Conservation (phyloP, 2,888 invertebrate genomes). For the Tenthredo livida region DNA sequence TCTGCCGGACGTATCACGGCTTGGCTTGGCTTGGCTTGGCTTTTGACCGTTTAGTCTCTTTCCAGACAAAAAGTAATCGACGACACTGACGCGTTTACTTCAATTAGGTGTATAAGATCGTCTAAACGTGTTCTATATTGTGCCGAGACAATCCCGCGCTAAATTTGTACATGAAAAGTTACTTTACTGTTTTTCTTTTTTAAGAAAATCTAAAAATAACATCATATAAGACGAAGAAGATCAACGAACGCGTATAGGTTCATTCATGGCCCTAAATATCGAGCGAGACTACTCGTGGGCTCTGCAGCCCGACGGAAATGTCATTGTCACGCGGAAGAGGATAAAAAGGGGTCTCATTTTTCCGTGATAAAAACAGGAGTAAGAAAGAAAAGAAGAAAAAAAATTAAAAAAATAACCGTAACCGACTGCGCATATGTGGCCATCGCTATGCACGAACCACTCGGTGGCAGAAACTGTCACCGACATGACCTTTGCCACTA, state of each 20-base stretch:
- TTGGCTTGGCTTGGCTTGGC: background rate
- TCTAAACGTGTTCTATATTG: background rate
- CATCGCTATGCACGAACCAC: slow-evolving; percentile 69
- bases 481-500: slow-evolving; percentile 16
- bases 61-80: background rate
- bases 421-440: slow-evolving; percentile 68
- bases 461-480: slow-evolving; percentile 52
- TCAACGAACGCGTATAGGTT: background rate
- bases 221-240: background rate
- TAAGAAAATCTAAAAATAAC: too few relatives aligned
- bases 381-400: background rate
- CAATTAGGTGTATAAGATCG: background rate
- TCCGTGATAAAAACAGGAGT: slow-evolving; percentile 32
- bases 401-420: slow-evolving; percentile 45
- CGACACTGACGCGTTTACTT: background rate
- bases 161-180: background rate
- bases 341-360: slow-evolving; percentile 31
- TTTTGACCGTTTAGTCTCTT: slow-evolving; percentile 20
- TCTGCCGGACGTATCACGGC: background rate
- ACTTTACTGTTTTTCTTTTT: too few relatives aligned
- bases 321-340: slow-evolving; percentile 27
- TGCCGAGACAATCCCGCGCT: background rate
- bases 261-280: background rate
- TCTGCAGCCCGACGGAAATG: slow-evolving; percentile 33
- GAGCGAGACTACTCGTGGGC: background rate